Conservation (phyloP, 2,888 invertebrate genomes). For the Ceraclea dissimilis region DNA sequence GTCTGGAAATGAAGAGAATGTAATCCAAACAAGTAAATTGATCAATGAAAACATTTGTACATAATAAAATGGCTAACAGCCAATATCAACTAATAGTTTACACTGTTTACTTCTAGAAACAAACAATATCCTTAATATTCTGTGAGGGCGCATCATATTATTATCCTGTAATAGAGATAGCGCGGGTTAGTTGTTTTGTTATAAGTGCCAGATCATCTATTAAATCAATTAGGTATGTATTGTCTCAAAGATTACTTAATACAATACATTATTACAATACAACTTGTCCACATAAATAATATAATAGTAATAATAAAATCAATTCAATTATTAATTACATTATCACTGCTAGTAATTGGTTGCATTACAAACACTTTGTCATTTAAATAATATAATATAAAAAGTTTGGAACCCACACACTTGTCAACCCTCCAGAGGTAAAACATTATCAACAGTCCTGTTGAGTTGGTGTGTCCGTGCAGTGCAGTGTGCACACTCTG, state of each 20-base stretch:
- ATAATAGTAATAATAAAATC: not conserved
- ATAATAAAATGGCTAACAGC: slow-evolving; percentile 15
- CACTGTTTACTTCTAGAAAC: too few species aligned
- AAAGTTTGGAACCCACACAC: slow-evolving; percentile 25
- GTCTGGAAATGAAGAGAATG: slow-evolving; percentile 19
- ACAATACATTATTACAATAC: too few species aligned
- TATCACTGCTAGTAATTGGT: slow-evolving; percentile 1
- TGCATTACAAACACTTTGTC: slow-evolving; percentile 34
- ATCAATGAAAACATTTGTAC: slow-evolving; percentile 23
- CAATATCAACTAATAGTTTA: slow-evolving; percentile 8
- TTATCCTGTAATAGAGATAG: not conserved
- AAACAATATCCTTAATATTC: slow-evolving; percentile 7
- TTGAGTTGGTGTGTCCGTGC: not conserved
- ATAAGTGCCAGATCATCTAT: too few species aligned
- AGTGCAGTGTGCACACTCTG: not conserved
- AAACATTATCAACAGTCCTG: slow-evolving; percentile 15
- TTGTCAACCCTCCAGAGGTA: slow-evolving; percentile 19
- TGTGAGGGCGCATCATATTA: not conserved
- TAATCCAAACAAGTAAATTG: slow-evolving; percentile 13
- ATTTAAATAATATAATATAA: slow-evolving; percentile 40
- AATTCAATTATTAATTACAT: not conserved
- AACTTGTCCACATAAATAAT: slow-evolving; percentile 1
- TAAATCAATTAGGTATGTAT: too few species aligned
- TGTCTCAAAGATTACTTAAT: too few species aligned
- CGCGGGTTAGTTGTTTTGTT: too few species aligned